Base-by-base conservation (phyloP, 2,797 vertebrate genomes). In the Salarias fasciatus region DNA sequence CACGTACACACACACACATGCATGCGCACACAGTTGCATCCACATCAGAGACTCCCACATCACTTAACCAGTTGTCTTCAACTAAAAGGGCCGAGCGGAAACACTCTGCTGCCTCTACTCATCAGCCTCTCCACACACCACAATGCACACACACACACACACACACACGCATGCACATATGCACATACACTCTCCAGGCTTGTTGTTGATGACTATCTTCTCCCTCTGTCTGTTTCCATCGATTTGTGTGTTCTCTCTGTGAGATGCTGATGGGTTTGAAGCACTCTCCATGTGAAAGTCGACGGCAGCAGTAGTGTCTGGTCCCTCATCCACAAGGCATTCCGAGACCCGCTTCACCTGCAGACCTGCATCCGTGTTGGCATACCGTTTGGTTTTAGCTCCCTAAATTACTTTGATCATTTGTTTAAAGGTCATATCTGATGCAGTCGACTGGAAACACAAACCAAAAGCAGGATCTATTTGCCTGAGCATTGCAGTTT, bases 51-150 rank as follows among this genome's bases (percentile, higher is more conserved):
- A 85, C 80, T 87, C 79, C 84, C 78, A 79, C 77, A 85, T 83
- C 86, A 87, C 86, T 91, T 88, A 84, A 85, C 82, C 83, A 83
- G 80, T 86, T 78, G 81, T 85, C 71, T 82, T 80, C 84, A 57
- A 71, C 75, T 67, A 62, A 84, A 79, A 77, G 73, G 75, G 58
- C 75, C 0, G 35, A 71, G 72, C 53, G 13, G 67, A 84, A 85
- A 82, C 76, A 73, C 75, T 80, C 71, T 35, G 33, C 52, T 37
- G 54, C 59, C 54, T 73, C 47, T 35, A 47, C 74, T 85, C 59
- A 67, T 77, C 79, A 75, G 52, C 65, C 72, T 76, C 73, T 81
- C 65, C 72, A 52, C 71, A 62, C 59, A 30, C 41, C 1, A 11
- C 29, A 50, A 31, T 36, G 18, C 35, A 53, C 28, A 28, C 48